phyloP scores from a whole-genome alignment of 2,113 vertebrate species.

The Aldabrachelys gigantea region DNA sequence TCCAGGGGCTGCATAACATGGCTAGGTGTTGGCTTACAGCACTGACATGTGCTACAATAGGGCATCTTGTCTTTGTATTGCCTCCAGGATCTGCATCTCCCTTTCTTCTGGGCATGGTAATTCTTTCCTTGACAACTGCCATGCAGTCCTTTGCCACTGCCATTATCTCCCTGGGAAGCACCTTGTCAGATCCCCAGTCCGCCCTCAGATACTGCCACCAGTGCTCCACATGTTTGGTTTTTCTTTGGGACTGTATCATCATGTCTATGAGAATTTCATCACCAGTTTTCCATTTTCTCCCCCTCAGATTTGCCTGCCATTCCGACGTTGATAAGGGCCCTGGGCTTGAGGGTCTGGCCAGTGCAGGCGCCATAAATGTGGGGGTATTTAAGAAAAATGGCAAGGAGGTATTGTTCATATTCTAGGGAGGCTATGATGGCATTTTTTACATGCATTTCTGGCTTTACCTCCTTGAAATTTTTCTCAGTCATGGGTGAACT shows the following conservation, averaged over 20 bases:
- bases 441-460: neutral
- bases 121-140: too few species aligned
- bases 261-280: neutral
- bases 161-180: neutral
- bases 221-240: neutral
- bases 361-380: neutral
- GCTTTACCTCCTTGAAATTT: neutral
- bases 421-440: neutral
- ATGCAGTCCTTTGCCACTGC: too few species aligned
- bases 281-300: neutral
- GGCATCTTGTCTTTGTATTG: neutral
- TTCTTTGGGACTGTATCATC: neutral
- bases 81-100: too few species aligned
- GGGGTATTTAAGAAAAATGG: neutral
- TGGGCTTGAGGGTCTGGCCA: neutral
- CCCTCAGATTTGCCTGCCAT: neutral
- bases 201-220: neutral
- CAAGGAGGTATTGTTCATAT: neutral
- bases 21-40: neutral
- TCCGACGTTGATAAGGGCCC: neutral
- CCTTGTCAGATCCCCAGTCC: neutral
- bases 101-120: too few species aligned
- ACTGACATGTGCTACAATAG: neutral
- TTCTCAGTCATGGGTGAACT: neutral
- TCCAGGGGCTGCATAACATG: neutral